Evolutionary conservation across 2,888 invertebrate genomes (phyloP).

Genomic region (Cephus rjabovi): DNA sequence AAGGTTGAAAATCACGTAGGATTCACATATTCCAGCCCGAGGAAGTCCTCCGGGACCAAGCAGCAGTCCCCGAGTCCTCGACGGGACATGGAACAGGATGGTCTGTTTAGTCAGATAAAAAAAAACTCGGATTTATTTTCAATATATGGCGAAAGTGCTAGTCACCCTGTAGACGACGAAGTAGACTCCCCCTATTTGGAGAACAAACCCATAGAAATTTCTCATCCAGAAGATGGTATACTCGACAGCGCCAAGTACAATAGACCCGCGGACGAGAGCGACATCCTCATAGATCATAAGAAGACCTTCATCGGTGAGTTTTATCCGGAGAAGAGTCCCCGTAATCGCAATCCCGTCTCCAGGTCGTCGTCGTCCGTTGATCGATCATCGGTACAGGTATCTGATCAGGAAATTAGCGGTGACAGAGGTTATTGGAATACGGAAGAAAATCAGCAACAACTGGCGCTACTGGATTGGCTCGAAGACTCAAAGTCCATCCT

Average conservation of each 20-base stretch:
- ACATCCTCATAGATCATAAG: constrained; percentile 7
- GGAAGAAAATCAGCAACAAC: background rate
- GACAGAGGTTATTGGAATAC: background rate
- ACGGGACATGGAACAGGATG: constrained; percentile 28
- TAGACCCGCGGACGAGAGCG: background rate
- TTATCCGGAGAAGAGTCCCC: constrained; percentile 39
- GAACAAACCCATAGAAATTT: constrained; percentile 53
- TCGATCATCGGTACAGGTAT: background rate
- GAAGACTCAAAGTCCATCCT: too few species aligned
- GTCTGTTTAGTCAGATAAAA: constrained; percentile 60
- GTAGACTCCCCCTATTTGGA: constrained; percentile 62
- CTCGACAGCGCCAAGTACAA: background rate
- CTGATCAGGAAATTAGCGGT: background rate
- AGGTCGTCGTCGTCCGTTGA: constrained; percentile 21
- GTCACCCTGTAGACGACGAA: constrained; percentile 51
- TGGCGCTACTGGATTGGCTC: too few species aligned
- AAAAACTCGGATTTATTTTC: constrained; percentile 66
- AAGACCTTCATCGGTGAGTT: constrained; percentile 45
- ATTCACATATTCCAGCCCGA: background rate
- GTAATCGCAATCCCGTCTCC: constrained; percentile 29
- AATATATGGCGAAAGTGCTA: constrained; percentile 56
- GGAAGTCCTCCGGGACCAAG: background rate
- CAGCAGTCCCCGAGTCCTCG: constrained; percentile 7
- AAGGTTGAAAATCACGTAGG: constrained; percentile 14
- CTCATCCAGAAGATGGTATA: background rate